Percentiles rank a stretch among this genome's conserved stretches.
These are phyloP conservation scores for Globia sparganii DNA, from an alignment of 2,888 invertebrate genomes.

Conservation along the genomic window DNA sequence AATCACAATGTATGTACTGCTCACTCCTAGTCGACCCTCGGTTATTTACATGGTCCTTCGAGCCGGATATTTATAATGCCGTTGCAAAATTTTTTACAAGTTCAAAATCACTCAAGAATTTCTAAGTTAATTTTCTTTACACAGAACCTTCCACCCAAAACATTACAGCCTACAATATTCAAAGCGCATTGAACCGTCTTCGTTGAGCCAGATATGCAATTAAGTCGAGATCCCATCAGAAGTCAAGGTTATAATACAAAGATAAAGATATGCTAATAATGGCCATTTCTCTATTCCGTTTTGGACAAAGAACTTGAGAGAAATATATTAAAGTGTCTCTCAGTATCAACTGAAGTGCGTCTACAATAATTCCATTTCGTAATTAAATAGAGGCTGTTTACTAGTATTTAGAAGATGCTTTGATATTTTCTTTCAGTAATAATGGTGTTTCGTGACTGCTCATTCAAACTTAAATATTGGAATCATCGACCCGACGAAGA, in stretches of 20 bases:
- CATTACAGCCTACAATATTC: constrained; percentile 36
- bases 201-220: constrained; percentile 39
- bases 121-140: too few species aligned
- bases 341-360: neutral
- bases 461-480: neutral
- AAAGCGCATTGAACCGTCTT: constrained; percentile 34
- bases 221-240: constrained; percentile 42
- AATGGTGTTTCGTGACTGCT: neutral
- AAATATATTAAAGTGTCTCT: constrained; percentile 30
- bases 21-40: too few species aligned
- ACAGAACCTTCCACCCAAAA: neutral
- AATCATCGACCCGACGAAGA: neutral
- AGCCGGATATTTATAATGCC: too few species aligned
- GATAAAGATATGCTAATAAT: constrained; percentile 63
- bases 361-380: constrained; percentile 27
- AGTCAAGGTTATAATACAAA: constrained; percentile 55
- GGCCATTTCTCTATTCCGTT: constrained; percentile 50
- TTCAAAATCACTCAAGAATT: too few species aligned
- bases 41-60: too few species aligned
- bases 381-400: constrained; percentile 16
- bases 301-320: constrained; percentile 50
- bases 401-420: neutral
- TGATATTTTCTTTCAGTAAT: neutral
- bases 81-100: too few species aligned
- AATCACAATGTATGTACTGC: too few species aligned